Conservation (phyloP, 1,140 invertebrate genomes). For the Euura lappo region DNA sequence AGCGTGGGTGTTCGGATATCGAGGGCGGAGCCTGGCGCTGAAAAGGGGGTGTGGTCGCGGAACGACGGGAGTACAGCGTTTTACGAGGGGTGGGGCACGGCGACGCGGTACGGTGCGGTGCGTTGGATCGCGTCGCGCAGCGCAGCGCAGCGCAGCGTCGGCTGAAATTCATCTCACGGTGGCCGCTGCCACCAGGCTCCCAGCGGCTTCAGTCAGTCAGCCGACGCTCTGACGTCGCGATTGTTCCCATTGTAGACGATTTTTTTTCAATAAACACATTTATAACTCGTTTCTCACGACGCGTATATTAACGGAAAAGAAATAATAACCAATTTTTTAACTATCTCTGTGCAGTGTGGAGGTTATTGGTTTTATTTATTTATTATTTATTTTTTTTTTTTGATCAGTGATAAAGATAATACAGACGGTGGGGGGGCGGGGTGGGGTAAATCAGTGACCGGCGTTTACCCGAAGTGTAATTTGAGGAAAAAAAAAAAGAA, state of each 20-base stretch:
- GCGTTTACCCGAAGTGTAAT: too few relatives aligned
- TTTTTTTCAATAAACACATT: too few relatives aligned
- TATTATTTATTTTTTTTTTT: background rate
- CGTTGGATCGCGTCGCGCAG: slow-evolving; percentile 11
- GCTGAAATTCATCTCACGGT: slow-evolving; percentile 41
- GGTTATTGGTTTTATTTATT: too few relatives aligned
- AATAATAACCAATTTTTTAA: too few relatives aligned
- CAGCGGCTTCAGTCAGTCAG: slow-evolving; percentile 51
- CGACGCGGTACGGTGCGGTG: background rate
- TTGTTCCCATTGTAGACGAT: slow-evolving; percentile 50
- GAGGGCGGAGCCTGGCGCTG: slow-evolving; percentile 39
- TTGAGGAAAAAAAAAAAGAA: too few relatives aligned
- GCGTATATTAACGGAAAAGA: too few relatives aligned
- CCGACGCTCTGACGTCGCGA: slow-evolving; percentile 49
- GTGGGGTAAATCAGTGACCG: background rate
- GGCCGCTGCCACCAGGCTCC: slow-evolving; percentile 34
- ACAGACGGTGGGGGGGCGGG: background rate
- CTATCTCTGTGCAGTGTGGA: too few relatives aligned
- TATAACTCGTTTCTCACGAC: too few relatives aligned
- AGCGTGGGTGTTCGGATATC: slow-evolving; percentile 46
- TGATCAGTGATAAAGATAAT: too few relatives aligned
- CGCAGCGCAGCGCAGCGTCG: background rate
- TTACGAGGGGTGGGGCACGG: slow-evolving; percentile 13
- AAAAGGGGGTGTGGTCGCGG: slow-evolving; percentile 44
- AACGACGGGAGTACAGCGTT: background rate